These are phyloP conservation scores for Tonatia bakeri DNA, from an alignment of 2,113 vertebrate genomes.

Conservation along the genomic window DNA sequence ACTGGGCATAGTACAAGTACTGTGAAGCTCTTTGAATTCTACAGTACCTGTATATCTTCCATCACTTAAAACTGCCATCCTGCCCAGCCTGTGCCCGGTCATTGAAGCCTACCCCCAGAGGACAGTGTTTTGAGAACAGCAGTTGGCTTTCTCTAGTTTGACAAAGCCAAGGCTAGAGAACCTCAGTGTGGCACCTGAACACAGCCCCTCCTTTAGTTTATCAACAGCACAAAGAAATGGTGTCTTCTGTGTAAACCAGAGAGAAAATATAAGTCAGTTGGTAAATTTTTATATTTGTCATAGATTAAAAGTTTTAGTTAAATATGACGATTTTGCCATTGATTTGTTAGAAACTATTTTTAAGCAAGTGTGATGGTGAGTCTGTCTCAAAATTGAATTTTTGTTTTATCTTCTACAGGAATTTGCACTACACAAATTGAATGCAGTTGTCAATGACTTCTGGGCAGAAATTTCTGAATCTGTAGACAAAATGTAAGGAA, in stretches of 20 bases:
- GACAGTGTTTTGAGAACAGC: background rate
- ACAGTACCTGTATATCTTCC: background rate
- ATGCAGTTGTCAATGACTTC: conserved; percentile 98
- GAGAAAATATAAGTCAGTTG: background rate
- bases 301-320: conserved; percentile 21
- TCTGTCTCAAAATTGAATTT: conserved; percentile 32
- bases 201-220: background rate
- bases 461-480: conserved; percentile 99
- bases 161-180: background rate
- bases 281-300: conserved; percentile 10
- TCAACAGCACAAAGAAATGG: background rate
- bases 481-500: conserved; percentile 99
- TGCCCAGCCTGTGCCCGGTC: background rate
- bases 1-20: background rate
- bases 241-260: background rate
- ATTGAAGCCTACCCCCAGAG: background rate
- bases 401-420: conserved; percentile 84
- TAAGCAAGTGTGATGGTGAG: background rate
- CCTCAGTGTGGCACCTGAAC: background rate
- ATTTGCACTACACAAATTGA: conserved; percentile 97
- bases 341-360: background rate
- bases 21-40: background rate
- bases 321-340: background rate
- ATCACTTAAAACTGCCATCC: background rate
- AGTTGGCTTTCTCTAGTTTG: background rate